Evolutionary conservation across 2,797 vertebrate genomes (phyloP), one percentile per base, ranked within the genome.

Genomic region (Chromis chromis): DNA sequence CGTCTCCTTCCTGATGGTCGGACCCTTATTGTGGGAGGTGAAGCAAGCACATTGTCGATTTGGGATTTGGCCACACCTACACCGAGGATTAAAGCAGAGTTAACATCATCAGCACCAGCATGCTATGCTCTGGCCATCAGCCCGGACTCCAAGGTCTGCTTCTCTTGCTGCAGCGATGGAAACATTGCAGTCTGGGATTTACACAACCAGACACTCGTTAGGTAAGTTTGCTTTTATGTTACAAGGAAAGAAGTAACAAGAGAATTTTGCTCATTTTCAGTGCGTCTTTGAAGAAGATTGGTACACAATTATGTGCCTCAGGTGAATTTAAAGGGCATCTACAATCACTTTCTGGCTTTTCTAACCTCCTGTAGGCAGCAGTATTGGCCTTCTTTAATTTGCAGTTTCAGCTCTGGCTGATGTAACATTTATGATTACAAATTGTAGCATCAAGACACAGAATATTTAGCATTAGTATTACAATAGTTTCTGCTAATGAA

Each of bases 131-230:
- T 99, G 92, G 97, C 97, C 86, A 99, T 99, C 94, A 98, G 97
- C 91, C 97, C 97, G 0, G 97, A 99, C 1, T 97, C 97, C 93
- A 99, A 99, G 89, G 97, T 98, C 84, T 99, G 97, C 94, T 99
- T 98, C 92, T 99, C 97, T 52, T 99, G 97, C 93, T 99, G 97
- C 94, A 97, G 96, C 0, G 97, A 98, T 0, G 97, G 97, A 28
- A 99, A 99, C 93, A 98, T 99, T 0, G 97, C 97, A 0, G 97
- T 99, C 19, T 99, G 97, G 97, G 97, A 99, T 87, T 94, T 98
- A 79, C 97, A 99, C 94, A 99, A 98, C 93, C 97, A 98, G 94
- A 98, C 97, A 0, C 95, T 99, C 0, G 97, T 99, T 83, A 96
- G 97, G 97, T 98, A 90, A 91, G 94, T 27, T 4, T 12, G 1